These are phyloP conservation scores for Oncorhynchus masou DNA, from an alignment of 2,113 vertebrate genomes.

Conservation along the genomic window DNA sequence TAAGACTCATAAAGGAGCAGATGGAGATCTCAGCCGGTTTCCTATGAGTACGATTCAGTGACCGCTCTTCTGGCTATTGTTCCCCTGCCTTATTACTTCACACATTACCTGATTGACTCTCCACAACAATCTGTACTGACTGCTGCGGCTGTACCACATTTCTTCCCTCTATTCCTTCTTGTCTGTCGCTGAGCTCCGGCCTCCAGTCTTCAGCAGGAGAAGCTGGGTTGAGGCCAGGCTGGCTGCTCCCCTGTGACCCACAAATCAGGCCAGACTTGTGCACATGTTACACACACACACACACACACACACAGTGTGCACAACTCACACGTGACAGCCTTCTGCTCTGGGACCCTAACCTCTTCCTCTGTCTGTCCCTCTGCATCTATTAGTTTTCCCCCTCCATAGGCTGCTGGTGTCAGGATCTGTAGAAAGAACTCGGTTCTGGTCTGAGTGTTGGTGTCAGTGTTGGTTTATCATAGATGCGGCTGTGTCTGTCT, in stretches of 20 bases:
- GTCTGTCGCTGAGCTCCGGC: background rate
- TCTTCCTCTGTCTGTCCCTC: background rate
- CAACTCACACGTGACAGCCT: background rate
- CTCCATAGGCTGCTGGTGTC: too few relatives aligned
- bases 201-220: background rate
- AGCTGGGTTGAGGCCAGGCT: background rate
- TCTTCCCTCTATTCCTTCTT: background rate
- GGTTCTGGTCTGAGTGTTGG: background rate
- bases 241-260: constrained; percentile 1
- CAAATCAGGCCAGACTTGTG: background rate
- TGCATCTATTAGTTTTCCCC: background rate
- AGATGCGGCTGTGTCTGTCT: too few relatives aligned
- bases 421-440: too few relatives aligned
- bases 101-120: background rate
- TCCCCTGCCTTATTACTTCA: background rate
- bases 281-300: background rate
- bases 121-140: background rate
- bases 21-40: background rate
- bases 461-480: background rate
- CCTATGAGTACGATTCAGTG: background rate
- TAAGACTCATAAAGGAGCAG: background rate
- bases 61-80: background rate
- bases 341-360: background rate
- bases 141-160: background rate
- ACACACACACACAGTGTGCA: constrained; percentile 1